Evolutionary conservation across 2,113 vertebrate genomes (phyloP).

Genomic region (Numida meleagris): DNA sequence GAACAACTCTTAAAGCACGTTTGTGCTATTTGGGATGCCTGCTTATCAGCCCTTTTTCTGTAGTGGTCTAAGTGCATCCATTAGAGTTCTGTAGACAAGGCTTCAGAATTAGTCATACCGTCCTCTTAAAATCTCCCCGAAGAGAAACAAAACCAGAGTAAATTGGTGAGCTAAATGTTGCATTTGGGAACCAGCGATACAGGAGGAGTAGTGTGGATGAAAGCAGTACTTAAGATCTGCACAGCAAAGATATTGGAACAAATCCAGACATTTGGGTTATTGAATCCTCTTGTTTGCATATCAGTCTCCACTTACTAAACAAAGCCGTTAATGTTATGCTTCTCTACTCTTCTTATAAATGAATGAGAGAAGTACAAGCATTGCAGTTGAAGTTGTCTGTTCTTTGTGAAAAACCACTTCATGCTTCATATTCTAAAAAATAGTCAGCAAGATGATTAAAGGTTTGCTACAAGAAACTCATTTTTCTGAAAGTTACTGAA

Average conservation of each 20-base stretch:
- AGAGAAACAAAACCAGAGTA: not conserved
- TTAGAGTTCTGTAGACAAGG: not conserved
- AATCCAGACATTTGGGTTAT: not conserved
- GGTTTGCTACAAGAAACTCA: not conserved
- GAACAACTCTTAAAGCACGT: accelerated
- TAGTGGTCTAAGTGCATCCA: not conserved
- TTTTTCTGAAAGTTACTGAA: slow-evolving; percentile 23
- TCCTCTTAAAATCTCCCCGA: not conserved
- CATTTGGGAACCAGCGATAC: not conserved
- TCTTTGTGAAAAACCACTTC: not conserved
- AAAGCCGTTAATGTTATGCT: not conserved
- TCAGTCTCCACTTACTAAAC: not conserved
- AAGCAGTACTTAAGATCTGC: not conserved
- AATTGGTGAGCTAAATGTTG: not conserved
- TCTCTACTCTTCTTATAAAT: not conserved
- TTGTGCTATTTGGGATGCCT: not conserved
- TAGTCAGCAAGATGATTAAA: not conserved
- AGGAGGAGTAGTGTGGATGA: not conserved
- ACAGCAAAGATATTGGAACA: not conserved
- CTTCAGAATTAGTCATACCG: not conserved
- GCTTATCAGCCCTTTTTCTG: not conserved
- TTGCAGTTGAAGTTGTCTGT: not conserved
- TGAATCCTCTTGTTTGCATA: not conserved
- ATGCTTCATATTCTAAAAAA: not conserved
- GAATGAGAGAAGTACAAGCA: not conserved